Conservation (phyloP, 2,888 invertebrate species). For the Perizoma affinitatum region DNA sequence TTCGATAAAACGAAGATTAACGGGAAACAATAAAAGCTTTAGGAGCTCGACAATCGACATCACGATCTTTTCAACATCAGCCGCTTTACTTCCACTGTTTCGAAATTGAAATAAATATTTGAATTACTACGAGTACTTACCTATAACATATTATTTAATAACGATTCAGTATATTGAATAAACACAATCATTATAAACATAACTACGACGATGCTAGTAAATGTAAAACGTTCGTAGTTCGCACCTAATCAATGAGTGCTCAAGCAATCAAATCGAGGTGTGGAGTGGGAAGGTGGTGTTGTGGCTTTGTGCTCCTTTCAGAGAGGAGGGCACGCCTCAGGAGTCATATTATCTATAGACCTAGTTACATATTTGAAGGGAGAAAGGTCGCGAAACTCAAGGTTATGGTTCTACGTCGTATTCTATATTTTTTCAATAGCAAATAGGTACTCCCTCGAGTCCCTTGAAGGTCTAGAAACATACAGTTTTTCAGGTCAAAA, state of each 20-base stretch:
- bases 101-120: no score
- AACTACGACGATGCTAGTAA: no score
- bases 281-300: constrained; percentile 19
- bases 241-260: constrained; percentile 25
- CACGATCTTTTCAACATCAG: constrained; percentile 1
- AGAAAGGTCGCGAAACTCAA: constrained; percentile 25
- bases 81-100: background rate
- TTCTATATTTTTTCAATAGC: constrained; percentile 17
- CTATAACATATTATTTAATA: no score
- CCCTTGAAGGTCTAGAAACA: no score
- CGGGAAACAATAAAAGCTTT: constrained; percentile 20
- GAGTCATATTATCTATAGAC: constrained; percentile 26
- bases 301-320: constrained; percentile 19
- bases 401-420: constrained; percentile 23
- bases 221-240: constrained; percentile 12
- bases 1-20: constrained; percentile 22
- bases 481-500: no score
- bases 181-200: no score
- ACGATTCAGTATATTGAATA: no score
- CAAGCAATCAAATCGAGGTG: constrained; percentile 23
- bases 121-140: no score
- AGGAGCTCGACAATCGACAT: constrained; percentile 5
- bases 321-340: constrained; percentile 18
- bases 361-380: constrained; percentile 25
- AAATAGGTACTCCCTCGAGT: no score